Base-by-base conservation (phyloP, 2,113 vertebrate species). In the Thymallus thymallus region DNA sequence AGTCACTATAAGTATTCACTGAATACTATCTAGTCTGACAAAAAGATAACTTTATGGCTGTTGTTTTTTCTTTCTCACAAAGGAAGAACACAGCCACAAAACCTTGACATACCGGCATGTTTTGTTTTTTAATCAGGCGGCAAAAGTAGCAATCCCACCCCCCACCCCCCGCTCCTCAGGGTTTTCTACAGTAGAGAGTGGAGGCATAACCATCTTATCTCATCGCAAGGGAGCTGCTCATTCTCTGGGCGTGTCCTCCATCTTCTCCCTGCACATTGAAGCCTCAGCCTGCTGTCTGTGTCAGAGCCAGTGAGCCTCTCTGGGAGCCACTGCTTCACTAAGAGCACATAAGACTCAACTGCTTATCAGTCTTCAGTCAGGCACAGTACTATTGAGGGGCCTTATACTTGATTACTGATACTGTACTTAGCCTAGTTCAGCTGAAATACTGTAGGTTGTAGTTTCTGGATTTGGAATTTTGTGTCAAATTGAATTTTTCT, bases 231-330 rank as follows among this genome's bases (percentile, higher is more conserved):
- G 70, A 77, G 69, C 76, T 65, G 68, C 82, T 84, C 69, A n/a
- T 76, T 82, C 66, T 69, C 80, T 77, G 91, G 92, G 92, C 76
- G 92, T 92, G 91, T 90, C 87, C 87, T 86, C 88, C 92, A 94
- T 94, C 93, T 90, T 81, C 79, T 82, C 80, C 26, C 64, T 81
- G 79, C 92, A 93, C 87, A 90, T 91, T 91, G 88, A 86, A 76
- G 48, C 48, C 48, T 51, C 46, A 18, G 14, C 46, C 5, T 51
- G 16, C 14, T 51, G 69, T 76, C 48, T 18, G 69, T 76, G 75
- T 86, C 32, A 1, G 72, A 77, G 80, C 68, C 65, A 76, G 69
- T 86, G 62, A 45, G 64, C 55, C 60, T 24, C 60, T 24, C 10
- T 73, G 55, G 76, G 26, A 69, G 79, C 55, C 26, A 51, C 68